phyloP scores from a whole-genome alignment of 2,888 invertebrate species.

The Dolichopus griseipennis region DNA sequence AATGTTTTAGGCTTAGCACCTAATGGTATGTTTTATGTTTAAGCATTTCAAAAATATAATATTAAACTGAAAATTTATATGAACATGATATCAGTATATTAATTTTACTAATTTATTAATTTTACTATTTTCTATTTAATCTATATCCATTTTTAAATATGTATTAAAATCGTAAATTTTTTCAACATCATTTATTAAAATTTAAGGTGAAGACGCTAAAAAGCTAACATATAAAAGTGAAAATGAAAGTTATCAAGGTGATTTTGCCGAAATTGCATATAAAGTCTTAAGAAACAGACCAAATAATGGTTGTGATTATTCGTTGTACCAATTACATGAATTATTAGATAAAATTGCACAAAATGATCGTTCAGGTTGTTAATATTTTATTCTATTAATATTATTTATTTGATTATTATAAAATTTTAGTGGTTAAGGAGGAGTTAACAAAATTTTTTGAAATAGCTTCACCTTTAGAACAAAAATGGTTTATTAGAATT shows the following conservation, averaged over 20 bases:
- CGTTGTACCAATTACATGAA: conserved; percentile 61
- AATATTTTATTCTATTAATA: not conserved
- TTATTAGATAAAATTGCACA: conserved; percentile 66
- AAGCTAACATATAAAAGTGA: conserved; percentile 9
- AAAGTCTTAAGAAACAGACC: conserved; percentile 56
- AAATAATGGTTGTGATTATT: conserved; percentile 45
- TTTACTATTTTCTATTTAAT: too few species aligned
- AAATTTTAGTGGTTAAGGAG: conserved; percentile 48
- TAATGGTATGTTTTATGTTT: conserved; percentile 43
- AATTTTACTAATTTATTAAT: too few species aligned
- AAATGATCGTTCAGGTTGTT: conserved; percentile 54
- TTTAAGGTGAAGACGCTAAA: not conserved
- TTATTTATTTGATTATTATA: not conserved
- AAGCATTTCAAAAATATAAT: too few species aligned
- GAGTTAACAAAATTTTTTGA: conserved; percentile 58
- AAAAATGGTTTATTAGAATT: conserved; percentile 85
- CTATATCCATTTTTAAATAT: too few species aligned
- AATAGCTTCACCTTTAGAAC: conserved; percentile 61
- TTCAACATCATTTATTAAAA: not conserved
- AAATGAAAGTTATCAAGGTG: conserved; percentile 40
- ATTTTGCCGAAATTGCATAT: conserved; percentile 71
- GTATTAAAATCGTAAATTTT: too few species aligned
- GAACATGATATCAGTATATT: too few species aligned
- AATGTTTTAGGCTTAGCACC: conserved; percentile 65
- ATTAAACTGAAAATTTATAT: too few species aligned